A percentile compares a stretch with the other conserved stretches of the same genome.
These are phyloP conservation scores for Doris montereyensis DNA, from an alignment of 2,888 invertebrate genomes.

Conservation along the genomic window DNA sequence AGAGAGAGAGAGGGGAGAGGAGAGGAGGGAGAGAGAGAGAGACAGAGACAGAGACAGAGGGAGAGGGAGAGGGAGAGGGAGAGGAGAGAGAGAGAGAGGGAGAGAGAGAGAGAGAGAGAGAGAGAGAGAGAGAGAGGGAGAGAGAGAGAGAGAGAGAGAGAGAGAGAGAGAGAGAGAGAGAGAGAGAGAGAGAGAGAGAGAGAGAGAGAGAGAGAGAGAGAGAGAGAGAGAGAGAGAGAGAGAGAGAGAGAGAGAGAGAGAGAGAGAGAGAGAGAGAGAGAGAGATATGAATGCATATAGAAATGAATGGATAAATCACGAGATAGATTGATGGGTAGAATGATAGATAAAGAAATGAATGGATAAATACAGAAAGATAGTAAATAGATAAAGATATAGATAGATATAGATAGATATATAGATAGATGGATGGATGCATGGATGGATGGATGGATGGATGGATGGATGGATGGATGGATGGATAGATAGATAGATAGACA, in stretches of 20 bases:
- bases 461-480: no score
- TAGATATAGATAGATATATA: no score
- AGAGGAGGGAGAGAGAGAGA: not conserved
- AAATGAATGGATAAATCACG: not conserved
- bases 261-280: not conserved
- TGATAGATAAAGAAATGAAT: not conserved
- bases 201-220: not conserved
- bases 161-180: not conserved
- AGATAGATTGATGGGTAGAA: not conserved
- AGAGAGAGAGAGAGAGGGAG: not conserved
- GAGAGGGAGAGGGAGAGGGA: not conserved
- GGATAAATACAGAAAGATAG: no score
- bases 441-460: no score
- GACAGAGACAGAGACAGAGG: not conserved
- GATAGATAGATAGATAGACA: no score
- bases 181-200: not conserved
- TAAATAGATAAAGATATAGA: no score
- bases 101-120: not conserved
- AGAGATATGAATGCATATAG: not conserved
- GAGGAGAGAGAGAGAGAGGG: not conserved
- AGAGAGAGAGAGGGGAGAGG: not conserved
- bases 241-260: not conserved
- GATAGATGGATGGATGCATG: no score
- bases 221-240: not conserved
- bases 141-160: not conserved